A percentile compares a stretch with the other conserved stretches of the same genome.
phyloP scores from a whole-genome alignment of 2,797 vertebrate genomes.

The Myotis planiceps region DNA sequence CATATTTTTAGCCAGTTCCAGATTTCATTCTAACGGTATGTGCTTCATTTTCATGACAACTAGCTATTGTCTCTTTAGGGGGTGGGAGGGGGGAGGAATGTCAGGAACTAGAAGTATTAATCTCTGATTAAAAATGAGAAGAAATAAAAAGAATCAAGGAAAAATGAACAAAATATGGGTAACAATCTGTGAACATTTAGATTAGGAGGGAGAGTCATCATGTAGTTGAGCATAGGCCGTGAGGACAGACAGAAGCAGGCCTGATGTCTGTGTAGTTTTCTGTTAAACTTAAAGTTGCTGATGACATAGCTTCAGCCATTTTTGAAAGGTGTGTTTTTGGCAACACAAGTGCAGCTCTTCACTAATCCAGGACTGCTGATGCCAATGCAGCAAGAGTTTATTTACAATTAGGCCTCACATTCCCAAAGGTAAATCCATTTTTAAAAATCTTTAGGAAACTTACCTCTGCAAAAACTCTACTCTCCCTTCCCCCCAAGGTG shows the following conservation, averaged over 20 bases:
- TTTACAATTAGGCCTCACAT: slow-evolving; percentile 54
- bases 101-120: neutral
- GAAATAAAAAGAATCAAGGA: neutral
- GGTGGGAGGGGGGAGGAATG: neutral
- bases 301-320: slow-evolving; percentile 45
- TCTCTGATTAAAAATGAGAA: slow-evolving; percentile 26
- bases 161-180: neutral
- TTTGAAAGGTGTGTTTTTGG: slow-evolving; percentile 63
- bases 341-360: slow-evolving; percentile 35
- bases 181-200: neutral
- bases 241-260: neutral
- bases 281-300: slow-evolving; percentile 58
- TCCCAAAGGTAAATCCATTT: slow-evolving; percentile 64
- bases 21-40: slow-evolving; percentile 1
- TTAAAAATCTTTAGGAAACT: slow-evolving; percentile 61
- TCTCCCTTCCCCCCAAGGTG: neutral
- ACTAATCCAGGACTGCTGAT: slow-evolving; percentile 54
- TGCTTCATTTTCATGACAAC: slow-evolving; percentile 10
- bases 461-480: slow-evolving; percentile 52
- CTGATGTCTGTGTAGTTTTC: slow-evolving; percentile 4
- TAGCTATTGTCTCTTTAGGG: neutral
- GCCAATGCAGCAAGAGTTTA: slow-evolving; percentile 21
- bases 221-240: neutral
- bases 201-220: neutral
- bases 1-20: slow-evolving; percentile 37